These are phyloP conservation scores for Rana temporaria DNA, from an alignment of 2,113 vertebrate species.

Conservation along the genomic window DNA sequence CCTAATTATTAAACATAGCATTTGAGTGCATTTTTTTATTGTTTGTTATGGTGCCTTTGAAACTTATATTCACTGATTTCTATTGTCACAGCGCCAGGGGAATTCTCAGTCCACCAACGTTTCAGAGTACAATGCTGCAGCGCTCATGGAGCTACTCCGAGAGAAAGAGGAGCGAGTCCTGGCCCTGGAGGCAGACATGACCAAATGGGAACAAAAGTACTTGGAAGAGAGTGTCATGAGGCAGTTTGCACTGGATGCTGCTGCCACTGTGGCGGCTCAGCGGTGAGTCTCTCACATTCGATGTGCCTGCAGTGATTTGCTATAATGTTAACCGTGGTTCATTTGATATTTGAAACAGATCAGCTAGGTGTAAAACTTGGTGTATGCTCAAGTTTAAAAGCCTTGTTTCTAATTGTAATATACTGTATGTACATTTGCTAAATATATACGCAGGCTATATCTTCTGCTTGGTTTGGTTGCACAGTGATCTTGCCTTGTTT, in stretches of 20 bases:
- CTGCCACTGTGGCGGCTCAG: slow-evolving; percentile 92
- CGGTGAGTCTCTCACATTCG: slow-evolving; percentile 71
- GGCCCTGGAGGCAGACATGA: slow-evolving; percentile 98
- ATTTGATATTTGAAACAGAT: too few relatives aligned
- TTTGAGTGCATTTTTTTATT: background rate
- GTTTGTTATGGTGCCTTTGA: background rate
- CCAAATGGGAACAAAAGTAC: slow-evolving; percentile 98
- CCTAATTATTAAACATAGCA: too few relatives aligned
- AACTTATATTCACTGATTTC: background rate
- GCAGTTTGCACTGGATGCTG: slow-evolving; percentile 95
- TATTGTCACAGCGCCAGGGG: slow-evolving; percentile 83
- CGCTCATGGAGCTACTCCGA: slow-evolving; percentile 93
- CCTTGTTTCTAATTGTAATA: too few relatives aligned
- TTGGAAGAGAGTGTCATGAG: slow-evolving; percentile 98
- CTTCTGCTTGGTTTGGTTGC: too few relatives aligned
- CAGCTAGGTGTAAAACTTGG: too few relatives aligned
- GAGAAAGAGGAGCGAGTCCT: slow-evolving; percentile 97
- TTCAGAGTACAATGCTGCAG: slow-evolving; percentile 85
- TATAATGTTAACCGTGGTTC: too few relatives aligned
- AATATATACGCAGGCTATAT: too few relatives aligned
- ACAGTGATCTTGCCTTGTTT: too few relatives aligned
- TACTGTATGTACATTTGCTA: too few relatives aligned
- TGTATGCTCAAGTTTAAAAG: too few relatives aligned
- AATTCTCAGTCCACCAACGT: slow-evolving; percentile 74
- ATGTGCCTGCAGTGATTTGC: background rate